A percentile compares a stretch with the other conserved stretches of the same genome.
Conservation (phyloP, 1,140 invertebrate genomes). For the Orius laevigatus region DNA sequence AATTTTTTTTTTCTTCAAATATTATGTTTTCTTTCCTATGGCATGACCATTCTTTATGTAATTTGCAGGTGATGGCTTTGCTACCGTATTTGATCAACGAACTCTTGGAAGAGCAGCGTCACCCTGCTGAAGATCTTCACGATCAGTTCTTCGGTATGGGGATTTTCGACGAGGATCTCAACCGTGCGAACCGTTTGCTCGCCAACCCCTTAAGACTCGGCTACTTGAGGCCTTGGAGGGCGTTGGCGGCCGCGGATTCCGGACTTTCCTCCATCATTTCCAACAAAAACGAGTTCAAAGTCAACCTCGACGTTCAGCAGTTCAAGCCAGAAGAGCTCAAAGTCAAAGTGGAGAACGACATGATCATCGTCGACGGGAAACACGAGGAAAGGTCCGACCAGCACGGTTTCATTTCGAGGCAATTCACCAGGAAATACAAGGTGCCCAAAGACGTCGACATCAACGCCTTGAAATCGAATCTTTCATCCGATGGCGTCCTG, state of each 20-base stretch:
- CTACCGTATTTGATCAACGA: slow-evolving; percentile 14
- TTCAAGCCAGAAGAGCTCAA: slow-evolving; percentile 65
- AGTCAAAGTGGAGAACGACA: slow-evolving; percentile 53
- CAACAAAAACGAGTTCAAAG: slow-evolving; percentile 1
- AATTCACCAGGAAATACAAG: slow-evolving; percentile 44
- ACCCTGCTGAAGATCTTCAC: slow-evolving; percentile 21
- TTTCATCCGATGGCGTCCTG: slow-evolving; percentile 44
- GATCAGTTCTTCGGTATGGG: slow-evolving; percentile 5
- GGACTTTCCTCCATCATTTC: not conserved
- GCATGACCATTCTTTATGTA: no score
- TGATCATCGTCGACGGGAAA: slow-evolving; percentile 47
- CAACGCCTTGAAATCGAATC: slow-evolving; percentile 36
- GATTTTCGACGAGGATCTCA: slow-evolving; percentile 18
- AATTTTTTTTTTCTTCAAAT: no score
- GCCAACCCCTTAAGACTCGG: not conserved
- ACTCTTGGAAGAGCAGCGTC: slow-evolving; percentile 23
- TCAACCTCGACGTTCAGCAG: slow-evolving; percentile 43
- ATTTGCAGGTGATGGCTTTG: slow-evolving; percentile 18
- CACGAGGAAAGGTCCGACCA: slow-evolving; percentile 48
- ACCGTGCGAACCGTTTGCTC: slow-evolving; percentile 21
- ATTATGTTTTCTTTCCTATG: no score
- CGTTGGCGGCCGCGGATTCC: not conserved
- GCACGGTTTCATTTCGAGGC: slow-evolving; percentile 41
- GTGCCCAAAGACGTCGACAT: slow-evolving; percentile 42
- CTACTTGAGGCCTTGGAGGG: not conserved